Percentiles rank a stretch among this genome's conserved stretches.
Conservation (phyloP, 2,888 invertebrate genomes). For the Congeria kusceri region DNA sequence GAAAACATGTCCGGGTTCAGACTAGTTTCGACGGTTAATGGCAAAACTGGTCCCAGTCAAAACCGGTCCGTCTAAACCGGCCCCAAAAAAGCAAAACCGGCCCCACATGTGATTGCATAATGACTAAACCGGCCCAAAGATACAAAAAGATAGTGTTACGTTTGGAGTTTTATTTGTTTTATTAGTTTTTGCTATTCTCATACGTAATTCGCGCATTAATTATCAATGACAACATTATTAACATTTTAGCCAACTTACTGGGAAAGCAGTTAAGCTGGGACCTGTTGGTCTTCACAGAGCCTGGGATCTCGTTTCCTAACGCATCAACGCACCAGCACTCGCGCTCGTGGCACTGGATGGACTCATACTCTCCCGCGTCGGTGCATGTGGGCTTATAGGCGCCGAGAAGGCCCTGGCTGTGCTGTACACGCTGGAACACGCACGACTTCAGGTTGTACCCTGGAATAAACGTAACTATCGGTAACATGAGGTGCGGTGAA, state of each 20-base stretch:
- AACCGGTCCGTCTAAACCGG: no score
- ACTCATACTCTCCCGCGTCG: slow-evolving; percentile 72
- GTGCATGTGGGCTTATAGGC: slow-evolving; percentile 72
- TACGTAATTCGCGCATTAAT: no score
- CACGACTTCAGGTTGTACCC: slow-evolving; percentile 75
- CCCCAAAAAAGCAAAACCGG: no score
- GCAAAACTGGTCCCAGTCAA: no score
- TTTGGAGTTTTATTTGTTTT: no score
- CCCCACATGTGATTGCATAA: no score
- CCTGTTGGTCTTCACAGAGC: slow-evolving; percentile 58
- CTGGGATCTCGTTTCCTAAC: slow-evolving; percentile 61
- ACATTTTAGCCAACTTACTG: slow-evolving; percentile 62
- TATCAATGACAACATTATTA: no score
- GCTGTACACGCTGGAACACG: slow-evolving; percentile 70
- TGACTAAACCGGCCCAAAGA: no score
- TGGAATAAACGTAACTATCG: slow-evolving; percentile 44
- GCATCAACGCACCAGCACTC: slow-evolving; percentile 79
- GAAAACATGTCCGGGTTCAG: no score
- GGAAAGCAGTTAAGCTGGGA: slow-evolving; percentile 63
- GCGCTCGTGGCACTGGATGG: slow-evolving; percentile 73
- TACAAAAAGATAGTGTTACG: no score
- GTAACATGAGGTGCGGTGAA: neutral
- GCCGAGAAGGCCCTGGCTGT: slow-evolving; percentile 66
- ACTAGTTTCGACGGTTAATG: no score
- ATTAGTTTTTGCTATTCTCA: no score